Evolutionary conservation across 2,797 vertebrate genomes (phyloP).

Genomic region (Synanceia verrucosa): DNA sequence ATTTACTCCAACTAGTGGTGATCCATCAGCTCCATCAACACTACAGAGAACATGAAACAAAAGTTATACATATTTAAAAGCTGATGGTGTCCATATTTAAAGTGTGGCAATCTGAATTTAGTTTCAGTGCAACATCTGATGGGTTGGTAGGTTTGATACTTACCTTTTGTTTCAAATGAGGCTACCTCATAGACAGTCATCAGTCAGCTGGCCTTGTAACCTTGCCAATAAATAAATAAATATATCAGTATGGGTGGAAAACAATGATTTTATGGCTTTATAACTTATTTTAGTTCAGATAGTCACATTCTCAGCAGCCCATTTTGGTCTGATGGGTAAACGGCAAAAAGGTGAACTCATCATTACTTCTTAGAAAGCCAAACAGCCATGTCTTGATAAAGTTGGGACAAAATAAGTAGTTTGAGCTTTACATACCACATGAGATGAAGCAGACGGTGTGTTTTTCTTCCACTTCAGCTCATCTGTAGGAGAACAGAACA

Average conservation of each 20-base stretch:
- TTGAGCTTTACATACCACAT: constrained; percentile 24
- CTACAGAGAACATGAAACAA: not conserved
- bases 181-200: not conserved
- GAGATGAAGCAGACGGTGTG: not conserved
- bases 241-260: not conserved
- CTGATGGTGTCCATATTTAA: not conserved
- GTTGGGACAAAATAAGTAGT: not conserved
- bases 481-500: constrained; percentile 28
- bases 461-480: not conserved
- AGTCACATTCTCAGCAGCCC: constrained; percentile 79
- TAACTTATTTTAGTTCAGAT: constrained; percentile 73
- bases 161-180: constrained; percentile 19
- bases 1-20: not conserved
- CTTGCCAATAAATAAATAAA: not conserved
- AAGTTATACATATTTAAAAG: no score
- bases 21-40: not conserved
- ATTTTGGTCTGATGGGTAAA: constrained; percentile 88
- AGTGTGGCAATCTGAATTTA: fast-evolving
- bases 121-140: not conserved
- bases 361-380: constrained; percentile 34
- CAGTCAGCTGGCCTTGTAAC: not conserved
- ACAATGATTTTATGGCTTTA: not conserved
- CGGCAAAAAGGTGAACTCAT: constrained; percentile 75
- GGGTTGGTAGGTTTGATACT: not conserved
- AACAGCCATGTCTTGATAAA: not conserved